Percentiles rank a stretch among this genome's conserved stretches.
These are phyloP conservation scores for Ophion slaviceki DNA, from an alignment of 2,888 invertebrate genomes.

Conservation along the genomic window DNA sequence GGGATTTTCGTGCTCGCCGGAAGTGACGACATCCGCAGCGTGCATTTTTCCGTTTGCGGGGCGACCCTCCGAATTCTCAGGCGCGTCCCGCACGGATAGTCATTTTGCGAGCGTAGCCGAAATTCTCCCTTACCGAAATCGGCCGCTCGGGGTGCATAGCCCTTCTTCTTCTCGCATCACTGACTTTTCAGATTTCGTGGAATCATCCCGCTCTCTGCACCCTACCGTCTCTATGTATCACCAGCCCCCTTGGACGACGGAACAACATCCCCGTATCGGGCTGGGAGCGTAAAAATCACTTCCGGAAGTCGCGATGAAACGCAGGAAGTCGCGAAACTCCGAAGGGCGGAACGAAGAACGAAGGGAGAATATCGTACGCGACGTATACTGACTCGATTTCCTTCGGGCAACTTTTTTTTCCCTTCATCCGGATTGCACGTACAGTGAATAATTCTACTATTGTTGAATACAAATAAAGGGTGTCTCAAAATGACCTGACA, in stretches of 20 bases:
- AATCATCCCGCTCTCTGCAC: constrained; percentile 74
- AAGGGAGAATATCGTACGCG: constrained; percentile 39
- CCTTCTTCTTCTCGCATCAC: constrained; percentile 72
- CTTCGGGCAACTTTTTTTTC: constrained; percentile 33
- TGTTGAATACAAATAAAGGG: background rate
- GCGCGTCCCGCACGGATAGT: constrained; percentile 1
- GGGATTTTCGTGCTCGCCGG: constrained; percentile 77
- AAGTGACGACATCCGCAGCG: constrained; percentile 74
- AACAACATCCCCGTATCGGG: background rate
- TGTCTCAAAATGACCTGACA: no score
- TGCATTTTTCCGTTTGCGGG: constrained; percentile 61
- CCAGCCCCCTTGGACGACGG: constrained; percentile 31
- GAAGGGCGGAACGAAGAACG: constrained; percentile 47
- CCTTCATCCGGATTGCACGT: background rate
- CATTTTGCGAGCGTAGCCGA: constrained; percentile 41
- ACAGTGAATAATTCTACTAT: background rate
- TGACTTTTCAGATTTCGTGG: constrained; percentile 81
- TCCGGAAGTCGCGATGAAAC: constrained; percentile 77
- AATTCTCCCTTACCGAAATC: constrained; percentile 21
- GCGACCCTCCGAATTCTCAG: constrained; percentile 34
- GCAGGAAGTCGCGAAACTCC: constrained; percentile 75
- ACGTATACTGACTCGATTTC: constrained; percentile 49
- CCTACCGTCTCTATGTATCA: background rate
- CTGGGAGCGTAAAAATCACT: constrained; percentile 76
- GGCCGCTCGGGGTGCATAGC: constrained; percentile 17